phyloP scores from a whole-genome alignment of 1,140 invertebrate genomes.

The Akabosia matsudoensis region DNA sequence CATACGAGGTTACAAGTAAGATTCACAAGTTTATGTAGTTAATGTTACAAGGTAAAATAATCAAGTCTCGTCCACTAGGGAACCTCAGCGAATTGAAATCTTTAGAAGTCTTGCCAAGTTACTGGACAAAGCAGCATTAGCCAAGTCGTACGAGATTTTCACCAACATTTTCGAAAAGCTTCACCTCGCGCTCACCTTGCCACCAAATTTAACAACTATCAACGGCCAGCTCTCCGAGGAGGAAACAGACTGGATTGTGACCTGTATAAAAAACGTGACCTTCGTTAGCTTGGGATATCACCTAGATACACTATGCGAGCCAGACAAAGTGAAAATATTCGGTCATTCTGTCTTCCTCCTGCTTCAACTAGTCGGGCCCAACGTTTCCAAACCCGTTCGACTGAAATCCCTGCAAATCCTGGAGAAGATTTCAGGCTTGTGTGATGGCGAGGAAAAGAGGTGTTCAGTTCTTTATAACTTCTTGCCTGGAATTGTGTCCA shows the following conservation, averaged over 20 bases:
- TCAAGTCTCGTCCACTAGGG: neutral
- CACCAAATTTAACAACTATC: neutral
- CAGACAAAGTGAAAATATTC: constrained; percentile 21
- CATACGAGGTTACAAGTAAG: constrained; percentile 29
- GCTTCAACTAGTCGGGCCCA: constrained; percentile 13
- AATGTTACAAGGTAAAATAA: neutral
- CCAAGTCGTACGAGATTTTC: constrained; percentile 1
- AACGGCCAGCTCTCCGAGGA: constrained; percentile 22
- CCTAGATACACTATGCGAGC: neutral
- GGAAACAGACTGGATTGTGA: neutral
- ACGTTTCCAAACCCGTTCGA: constrained; percentile 9
- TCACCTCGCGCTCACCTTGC: neutral
- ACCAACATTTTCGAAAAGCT: constrained; percentile 18
- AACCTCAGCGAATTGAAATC: neutral
- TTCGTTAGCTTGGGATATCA: neutral
- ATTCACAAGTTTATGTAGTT: neutral
- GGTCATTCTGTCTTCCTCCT: constrained; percentile 29
- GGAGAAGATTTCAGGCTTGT: neutral
- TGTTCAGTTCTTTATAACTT: constrained; percentile 25
- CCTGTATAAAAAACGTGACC: neutral
- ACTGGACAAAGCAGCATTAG: neutral
- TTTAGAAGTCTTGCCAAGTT: neutral
- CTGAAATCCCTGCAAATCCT: constrained; percentile 24
- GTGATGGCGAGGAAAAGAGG: neutral
- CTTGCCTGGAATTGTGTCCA: constrained; percentile 32